Conservation (phyloP, 2,113 vertebrate genomes). For the Prietella phreatophila region DNA sequence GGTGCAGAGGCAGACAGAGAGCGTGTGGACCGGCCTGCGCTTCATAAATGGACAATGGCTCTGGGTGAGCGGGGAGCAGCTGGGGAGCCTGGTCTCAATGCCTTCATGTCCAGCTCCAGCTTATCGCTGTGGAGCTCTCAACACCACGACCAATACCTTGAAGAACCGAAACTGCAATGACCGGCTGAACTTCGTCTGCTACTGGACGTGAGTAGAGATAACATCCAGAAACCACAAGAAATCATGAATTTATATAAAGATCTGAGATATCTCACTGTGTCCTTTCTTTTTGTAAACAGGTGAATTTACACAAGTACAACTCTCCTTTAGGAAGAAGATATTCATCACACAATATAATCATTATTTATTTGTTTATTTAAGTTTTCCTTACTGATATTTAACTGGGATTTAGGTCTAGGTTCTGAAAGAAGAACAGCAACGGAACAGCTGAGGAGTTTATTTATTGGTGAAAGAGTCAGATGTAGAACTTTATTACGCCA, state of each 20-base stretch:
- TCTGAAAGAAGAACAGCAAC: neutral
- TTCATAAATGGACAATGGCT: conserved; percentile 37
- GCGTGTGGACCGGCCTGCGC: conserved; percentile 45
- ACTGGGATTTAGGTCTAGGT: neutral
- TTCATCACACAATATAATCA: neutral
- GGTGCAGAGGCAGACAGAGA: neutral
- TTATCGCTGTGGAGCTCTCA: conserved; percentile 53
- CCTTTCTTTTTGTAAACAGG: neutral
- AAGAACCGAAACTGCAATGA: conserved; percentile 55
- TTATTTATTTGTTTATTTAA: no score
- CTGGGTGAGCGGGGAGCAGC: conserved; percentile 1
- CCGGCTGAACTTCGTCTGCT: conserved; percentile 58
- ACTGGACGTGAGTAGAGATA: neutral
- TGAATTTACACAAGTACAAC: neutral
- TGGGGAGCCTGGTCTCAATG: neutral
- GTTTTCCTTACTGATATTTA: neutral
- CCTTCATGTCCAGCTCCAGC: conserved; percentile 46
- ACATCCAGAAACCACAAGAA: neutral
- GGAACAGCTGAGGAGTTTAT: neutral
- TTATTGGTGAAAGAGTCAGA: neutral
- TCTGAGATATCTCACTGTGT: neutral
- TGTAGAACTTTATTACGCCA: neutral
- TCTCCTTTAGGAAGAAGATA: neutral
- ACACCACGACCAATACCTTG: neutral
- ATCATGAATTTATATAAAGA: neutral